Evolutionary conservation across 1,140 invertebrate genomes (phyloP), one percentile per base, ranked within the genome.

Genomic region (Doryteuthis pealeii): DNA sequence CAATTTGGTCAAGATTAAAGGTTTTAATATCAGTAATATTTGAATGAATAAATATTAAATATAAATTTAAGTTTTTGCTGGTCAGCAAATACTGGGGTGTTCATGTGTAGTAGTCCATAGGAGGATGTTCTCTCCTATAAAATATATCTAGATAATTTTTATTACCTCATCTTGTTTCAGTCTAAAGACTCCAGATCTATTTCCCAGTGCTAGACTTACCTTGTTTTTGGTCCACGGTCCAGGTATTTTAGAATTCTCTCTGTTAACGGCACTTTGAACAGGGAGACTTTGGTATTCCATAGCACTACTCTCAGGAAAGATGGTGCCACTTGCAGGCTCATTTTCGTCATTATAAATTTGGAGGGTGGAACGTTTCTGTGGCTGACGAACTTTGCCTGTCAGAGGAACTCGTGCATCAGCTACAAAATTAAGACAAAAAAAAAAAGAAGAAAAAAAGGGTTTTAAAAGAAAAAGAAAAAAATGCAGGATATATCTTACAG

Each of bases 381-480:
- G 54, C 12, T 12, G 54, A 28, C 54, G 18, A 58, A 22, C 1
- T 62, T 62, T 6, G 18, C 18, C 18, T 5, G 5, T 6, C 10
- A 6, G 2, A 15, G 54, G 54, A 62, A 62, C 54, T 12, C 54
- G 18, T 6, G 18, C 54, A 62, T 62, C 54, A 22, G 54, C 54
- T 62, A 62, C 26, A n/a, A 62, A 62, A 28, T n/a, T n/a, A n/a
- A n/a, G n/a, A n/a, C n/a, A 62, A 62, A 62, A 18, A 62, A 62
- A 40, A 40, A 70, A 30, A 31, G 15, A 31, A 75, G 32, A 35
- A n/a, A 67, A 67, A 75, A 22, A 49, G 3, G n/a, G n/a, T n/a
- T n/a, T n/a, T n/a, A n/a, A 65, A 8, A 72, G 10, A 54, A 15
- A 31, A 22, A 5, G 22, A 6, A 74, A 45, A 26, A 54, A 54